Evolutionary conservation across 2,888 invertebrate genomes (phyloP), one percentile per base, ranked within the genome.

Genomic region (Celastrina argiolus): DNA sequence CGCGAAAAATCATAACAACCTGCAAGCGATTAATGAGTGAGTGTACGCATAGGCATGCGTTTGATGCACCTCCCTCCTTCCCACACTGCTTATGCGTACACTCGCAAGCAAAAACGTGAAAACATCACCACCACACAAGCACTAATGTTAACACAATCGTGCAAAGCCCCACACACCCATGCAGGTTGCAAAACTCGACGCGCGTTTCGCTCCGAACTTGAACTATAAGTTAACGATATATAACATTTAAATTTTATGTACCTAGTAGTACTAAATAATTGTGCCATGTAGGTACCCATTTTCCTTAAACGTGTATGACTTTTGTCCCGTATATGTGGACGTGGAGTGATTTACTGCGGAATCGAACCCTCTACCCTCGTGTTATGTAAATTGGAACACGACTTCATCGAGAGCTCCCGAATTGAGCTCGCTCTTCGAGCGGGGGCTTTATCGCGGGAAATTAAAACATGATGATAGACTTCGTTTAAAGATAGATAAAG

Each of bases 331-430:
- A 8, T 34, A 18, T 36, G 36, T 36, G 22, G 1, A 10, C 18
- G 51, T 51, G 7, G 51, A 34, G 31, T 59, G 59, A 59, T 59
- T 31, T 34, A 59, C 16, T 34, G 16, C 31, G 18, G 59, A 34
- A 12, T 59, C 59, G 59, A 34, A 59, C 59, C 34, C 10, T 10
- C 16, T 31, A 59, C 34, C 59, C 58, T 14, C 31, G 59, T 59
- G 59, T 59, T 59, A 59, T 59, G 59, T 59, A 59, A 59, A 59
- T 59, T 59, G 31, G 58, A 10, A 59, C 59, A 59, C 31, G 59
- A 16, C 34, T 16, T 31, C 31, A 59, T 31, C 12, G 16, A 10
- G 18, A 45, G 4, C 22, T 36, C 10, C 36, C 1, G 51, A 51
- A 51, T 51, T 51, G 51, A 22, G 36, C 36, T 36, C 36, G 36